Conservation (phyloP, 2,888 invertebrate species). For the Neocrepidodera transversa region DNA sequence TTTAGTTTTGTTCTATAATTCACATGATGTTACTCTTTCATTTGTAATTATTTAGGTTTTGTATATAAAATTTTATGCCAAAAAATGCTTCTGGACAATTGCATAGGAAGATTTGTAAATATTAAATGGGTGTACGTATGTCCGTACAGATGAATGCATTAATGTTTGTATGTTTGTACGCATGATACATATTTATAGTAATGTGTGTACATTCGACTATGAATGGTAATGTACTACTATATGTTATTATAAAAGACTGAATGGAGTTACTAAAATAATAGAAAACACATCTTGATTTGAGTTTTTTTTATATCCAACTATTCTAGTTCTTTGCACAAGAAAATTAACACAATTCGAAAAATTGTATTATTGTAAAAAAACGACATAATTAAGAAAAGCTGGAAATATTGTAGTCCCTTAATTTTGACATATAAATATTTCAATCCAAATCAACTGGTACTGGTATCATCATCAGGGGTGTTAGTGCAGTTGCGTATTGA, state of each 20-base stretch:
- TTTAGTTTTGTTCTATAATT: conserved; percentile 35
- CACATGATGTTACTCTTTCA: conserved; percentile 40
- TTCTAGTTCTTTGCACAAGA: too few species aligned
- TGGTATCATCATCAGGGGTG: too few species aligned
- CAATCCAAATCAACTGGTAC: too few species aligned
- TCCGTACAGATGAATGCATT: conserved; percentile 43
- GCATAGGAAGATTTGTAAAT: conserved; percentile 57
- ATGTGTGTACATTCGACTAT: conserved; percentile 62
- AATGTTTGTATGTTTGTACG: conserved; percentile 57
- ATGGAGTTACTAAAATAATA: conserved; percentile 62
- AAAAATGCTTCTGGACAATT: conserved; percentile 54
- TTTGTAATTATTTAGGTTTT: conserved; percentile 47
- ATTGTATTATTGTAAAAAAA: too few species aligned
- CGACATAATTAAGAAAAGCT: too few species aligned
- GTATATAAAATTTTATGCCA: conserved; percentile 51
- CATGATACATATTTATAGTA: conserved; percentile 59
- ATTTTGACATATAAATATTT: too few species aligned
- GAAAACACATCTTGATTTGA: conserved; percentile 40
- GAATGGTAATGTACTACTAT: conserved; percentile 62
- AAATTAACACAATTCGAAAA: too few species aligned
- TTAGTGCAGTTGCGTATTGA: too few species aligned
- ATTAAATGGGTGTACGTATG: conserved; percentile 53
- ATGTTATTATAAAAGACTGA: conserved; percentile 63
- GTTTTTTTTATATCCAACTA: too few species aligned
- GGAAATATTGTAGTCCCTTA: too few species aligned